Evolutionary conservation across 2,113 vertebrate species (phyloP).

Genomic region (Malaclemys terrapin): DNA sequence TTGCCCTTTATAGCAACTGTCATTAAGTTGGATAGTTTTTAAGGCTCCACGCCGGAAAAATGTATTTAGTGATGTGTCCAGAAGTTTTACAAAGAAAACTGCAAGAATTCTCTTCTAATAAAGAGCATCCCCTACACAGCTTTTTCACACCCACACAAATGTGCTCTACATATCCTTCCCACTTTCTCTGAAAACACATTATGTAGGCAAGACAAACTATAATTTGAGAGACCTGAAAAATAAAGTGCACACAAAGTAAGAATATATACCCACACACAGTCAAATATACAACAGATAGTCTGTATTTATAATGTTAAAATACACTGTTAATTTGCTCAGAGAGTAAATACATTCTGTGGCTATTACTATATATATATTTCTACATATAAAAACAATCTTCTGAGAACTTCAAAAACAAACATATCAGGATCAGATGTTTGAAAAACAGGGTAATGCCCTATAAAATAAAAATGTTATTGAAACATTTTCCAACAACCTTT

Average conservation of each 20-base stretch:
- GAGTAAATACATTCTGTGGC: background rate
- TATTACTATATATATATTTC: background rate
- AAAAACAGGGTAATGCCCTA: background rate
- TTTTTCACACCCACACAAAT: constrained; percentile 38
- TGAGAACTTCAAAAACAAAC: background rate
- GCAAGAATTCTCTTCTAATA: background rate
- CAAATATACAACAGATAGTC: background rate
- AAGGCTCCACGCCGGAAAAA: background rate
- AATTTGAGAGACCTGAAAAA: constrained; percentile 11
- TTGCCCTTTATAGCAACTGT: background rate
- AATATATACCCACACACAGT: background rate
- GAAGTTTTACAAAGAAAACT: background rate
- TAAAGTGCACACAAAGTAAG: background rate
- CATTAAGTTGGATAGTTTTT: background rate
- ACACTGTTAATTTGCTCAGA: background rate
- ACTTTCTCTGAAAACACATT: constrained; percentile 18
- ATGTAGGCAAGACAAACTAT: constrained; percentile 30
- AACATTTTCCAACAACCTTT: background rate
- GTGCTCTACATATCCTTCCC: background rate
- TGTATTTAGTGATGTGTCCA: background rate
- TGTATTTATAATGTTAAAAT: background rate
- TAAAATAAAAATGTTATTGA: background rate
- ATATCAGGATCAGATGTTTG: background rate
- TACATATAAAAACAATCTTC: too few relatives aligned
- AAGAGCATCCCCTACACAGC: background rate